A percentile compares a stretch with the other conserved stretches of the same genome.
phyloP scores from a whole-genome alignment of 30 jellyfish, hydroid and myxozoan genomes.

The Calvadosia cruxmelitensis region DNA sequence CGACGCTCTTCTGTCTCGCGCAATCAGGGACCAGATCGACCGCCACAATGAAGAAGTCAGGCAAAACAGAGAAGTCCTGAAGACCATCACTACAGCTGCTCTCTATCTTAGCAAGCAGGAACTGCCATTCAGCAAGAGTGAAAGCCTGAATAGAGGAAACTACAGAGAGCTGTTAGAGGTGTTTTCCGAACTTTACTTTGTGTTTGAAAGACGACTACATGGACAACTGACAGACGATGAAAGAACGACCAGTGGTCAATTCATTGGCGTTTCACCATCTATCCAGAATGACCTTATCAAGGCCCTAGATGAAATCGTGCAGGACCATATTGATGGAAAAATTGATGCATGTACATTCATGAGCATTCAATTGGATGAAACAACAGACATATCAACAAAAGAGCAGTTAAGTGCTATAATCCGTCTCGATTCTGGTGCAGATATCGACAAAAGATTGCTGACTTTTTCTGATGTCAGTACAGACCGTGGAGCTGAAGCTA shows the following conservation, averaged over 20 bases:
- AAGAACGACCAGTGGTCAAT: slow-evolving; percentile 13
- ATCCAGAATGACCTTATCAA: slow-evolving; percentile 26
- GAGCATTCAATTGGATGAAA: slow-evolving; percentile 34
- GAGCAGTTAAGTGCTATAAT: slow-evolving; percentile 29
- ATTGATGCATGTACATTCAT: slow-evolving; percentile 12
- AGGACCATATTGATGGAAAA: slow-evolving; percentile 19
- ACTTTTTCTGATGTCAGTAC: slow-evolving; percentile 11
- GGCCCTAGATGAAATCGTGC: slow-evolving; percentile 6
- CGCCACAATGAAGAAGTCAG: too few species aligned
- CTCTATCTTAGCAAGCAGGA: slow-evolving; percentile 19
- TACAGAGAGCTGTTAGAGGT: slow-evolving; percentile 27
- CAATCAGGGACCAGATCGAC: too few species aligned
- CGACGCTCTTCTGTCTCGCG: too few species aligned
- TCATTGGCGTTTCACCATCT: slow-evolving; percentile 38
- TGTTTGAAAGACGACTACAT: slow-evolving; percentile 31
- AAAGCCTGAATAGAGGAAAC: too few species aligned
- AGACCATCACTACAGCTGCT: slow-evolving; percentile 7
- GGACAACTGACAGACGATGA: slow-evolving; percentile 11
- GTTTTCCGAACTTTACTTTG: slow-evolving; percentile 21
- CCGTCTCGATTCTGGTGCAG: too few species aligned
- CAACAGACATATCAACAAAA: slow-evolving; percentile 36
- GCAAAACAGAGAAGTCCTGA: slow-evolving; percentile 18
- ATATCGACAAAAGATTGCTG: slow-evolving; percentile 26
- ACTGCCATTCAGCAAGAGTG: slow-evolving; percentile 23
- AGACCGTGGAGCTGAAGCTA: slow-evolving; percentile 21